These are phyloP conservation scores for Euthynnus affinis DNA, from an alignment of 2,797 vertebrate species.

Conservation along the genomic window DNA sequence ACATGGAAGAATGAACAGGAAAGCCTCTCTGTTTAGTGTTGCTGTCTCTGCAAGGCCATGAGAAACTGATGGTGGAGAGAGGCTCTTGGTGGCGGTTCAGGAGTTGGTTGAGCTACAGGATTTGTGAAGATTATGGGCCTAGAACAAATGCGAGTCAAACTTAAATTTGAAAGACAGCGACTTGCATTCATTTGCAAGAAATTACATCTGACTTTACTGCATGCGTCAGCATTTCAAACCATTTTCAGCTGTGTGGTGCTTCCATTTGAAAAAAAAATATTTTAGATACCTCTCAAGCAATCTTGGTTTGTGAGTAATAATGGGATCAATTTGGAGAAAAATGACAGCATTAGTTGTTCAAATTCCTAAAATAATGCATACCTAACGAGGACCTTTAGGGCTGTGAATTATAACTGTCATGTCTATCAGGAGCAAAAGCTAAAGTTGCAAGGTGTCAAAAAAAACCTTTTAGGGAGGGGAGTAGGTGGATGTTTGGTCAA, in stretches of 20 bases:
- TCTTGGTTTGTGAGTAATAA: neutral
- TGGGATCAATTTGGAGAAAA: neutral
- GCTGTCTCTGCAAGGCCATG: slow-evolving; percentile 18
- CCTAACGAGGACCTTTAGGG: neutral
- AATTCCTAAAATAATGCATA: neutral
- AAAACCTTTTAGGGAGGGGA: slow-evolving; percentile 2
- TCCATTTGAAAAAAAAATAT: neutral
- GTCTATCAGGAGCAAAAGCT: neutral
- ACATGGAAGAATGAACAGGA: slow-evolving; percentile 57
- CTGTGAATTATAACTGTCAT: neutral
- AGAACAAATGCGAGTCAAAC: neutral
- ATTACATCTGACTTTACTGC: neutral
- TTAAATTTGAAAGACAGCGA: neutral
- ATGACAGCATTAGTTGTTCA: neutral
- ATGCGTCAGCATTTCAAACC: slow-evolving; percentile 5
- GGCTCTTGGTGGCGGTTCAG: neutral
- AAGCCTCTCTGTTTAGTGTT: slow-evolving; percentile 42
- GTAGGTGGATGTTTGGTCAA: slow-evolving; percentile 2
- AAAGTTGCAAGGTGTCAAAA: neutral
- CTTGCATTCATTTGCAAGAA: neutral
- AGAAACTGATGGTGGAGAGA: slow-evolving; percentile 20
- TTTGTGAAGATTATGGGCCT: slow-evolving; percentile 1
- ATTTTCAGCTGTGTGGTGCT: neutral
- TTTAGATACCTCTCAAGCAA: neutral
- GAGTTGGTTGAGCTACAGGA: slow-evolving; percentile 6